Evolutionary conservation across 2,888 invertebrate species (phyloP).

Genomic region (Eilema sororculum): DNA sequence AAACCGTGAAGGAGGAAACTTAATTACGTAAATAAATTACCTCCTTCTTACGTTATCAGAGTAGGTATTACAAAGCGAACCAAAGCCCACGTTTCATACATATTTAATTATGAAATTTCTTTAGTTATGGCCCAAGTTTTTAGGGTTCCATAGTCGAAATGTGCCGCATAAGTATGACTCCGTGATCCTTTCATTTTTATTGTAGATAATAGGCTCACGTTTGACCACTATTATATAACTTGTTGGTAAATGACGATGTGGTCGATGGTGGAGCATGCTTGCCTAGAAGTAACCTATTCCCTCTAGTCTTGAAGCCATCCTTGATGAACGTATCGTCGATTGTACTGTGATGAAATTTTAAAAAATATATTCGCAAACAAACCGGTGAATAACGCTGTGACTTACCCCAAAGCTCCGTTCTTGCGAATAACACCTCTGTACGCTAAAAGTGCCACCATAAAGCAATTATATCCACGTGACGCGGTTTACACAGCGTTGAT

Average conservation of each 20-base stretch:
- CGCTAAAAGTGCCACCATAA: neutral
- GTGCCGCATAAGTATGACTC: too few relatives aligned
- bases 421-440: neutral
- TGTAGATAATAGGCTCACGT: too few relatives aligned
- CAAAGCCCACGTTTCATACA: neutral
- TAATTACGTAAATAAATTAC: neutral
- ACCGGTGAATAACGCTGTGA: neutral
- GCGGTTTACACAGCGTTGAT: neutral
- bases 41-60: neutral
- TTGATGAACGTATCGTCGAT: too few relatives aligned
- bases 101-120: conserved; percentile 1
- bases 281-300: too few relatives aligned
- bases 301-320: too few relatives aligned
- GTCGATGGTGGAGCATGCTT: too few relatives aligned
- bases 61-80: neutral
- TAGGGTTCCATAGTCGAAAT: neutral
- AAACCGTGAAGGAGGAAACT: neutral
- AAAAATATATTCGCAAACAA: neutral
- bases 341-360: too few relatives aligned
- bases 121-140: neutral
- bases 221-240: too few relatives aligned
- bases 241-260: too few relatives aligned
- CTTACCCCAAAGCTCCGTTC: neutral
- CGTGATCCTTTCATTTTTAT: too few relatives aligned
- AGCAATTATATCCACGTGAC: neutral